phyloP scores from a whole-genome alignment of 2,113 vertebrate species.

The Cryptotis parvus region DNA sequence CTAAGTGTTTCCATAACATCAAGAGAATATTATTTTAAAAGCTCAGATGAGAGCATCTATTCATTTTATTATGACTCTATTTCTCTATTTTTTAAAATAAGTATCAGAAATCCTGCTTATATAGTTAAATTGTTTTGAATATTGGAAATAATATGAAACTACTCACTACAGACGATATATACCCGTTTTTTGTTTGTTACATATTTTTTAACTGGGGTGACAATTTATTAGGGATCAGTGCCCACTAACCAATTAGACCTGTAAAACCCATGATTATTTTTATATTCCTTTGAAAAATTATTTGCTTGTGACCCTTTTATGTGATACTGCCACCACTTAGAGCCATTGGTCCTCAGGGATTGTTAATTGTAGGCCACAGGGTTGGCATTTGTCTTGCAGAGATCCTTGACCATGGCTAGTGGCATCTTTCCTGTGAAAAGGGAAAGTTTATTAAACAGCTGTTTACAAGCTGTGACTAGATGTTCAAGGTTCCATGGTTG shows the following conservation, averaged over 20 bases:
- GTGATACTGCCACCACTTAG: neutral
- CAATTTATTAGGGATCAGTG: neutral
- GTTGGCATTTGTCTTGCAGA: neutral
- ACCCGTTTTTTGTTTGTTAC: no score
- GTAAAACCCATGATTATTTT: neutral
- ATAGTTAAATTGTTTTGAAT: slow-evolving; percentile 50
- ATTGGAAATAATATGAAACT: slow-evolving; percentile 61
- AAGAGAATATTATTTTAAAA: slow-evolving; percentile 71
- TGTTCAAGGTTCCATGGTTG: neutral
- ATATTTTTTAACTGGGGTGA: neutral
- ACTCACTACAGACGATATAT: slow-evolving; percentile 17
- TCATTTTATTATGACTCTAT: slow-evolving; percentile 48
- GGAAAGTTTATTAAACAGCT: neutral
- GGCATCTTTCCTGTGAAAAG: neutral
- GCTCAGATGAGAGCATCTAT: slow-evolving; percentile 67
- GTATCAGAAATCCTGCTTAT: slow-evolving; percentile 41
- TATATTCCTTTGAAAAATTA: no score
- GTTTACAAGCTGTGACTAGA: neutral
- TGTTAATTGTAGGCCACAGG: neutral
- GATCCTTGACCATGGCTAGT: neutral
- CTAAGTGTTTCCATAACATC: slow-evolving; percentile 63
- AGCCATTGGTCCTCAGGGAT: neutral
- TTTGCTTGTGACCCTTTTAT: neutral
- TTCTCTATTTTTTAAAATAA: slow-evolving; percentile 71
- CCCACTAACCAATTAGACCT: neutral